Evolutionary conservation across 1,140 invertebrate genomes (phyloP), one percentile per base, ranked within the genome.

Genomic region (Drosophila setifemur): DNA sequence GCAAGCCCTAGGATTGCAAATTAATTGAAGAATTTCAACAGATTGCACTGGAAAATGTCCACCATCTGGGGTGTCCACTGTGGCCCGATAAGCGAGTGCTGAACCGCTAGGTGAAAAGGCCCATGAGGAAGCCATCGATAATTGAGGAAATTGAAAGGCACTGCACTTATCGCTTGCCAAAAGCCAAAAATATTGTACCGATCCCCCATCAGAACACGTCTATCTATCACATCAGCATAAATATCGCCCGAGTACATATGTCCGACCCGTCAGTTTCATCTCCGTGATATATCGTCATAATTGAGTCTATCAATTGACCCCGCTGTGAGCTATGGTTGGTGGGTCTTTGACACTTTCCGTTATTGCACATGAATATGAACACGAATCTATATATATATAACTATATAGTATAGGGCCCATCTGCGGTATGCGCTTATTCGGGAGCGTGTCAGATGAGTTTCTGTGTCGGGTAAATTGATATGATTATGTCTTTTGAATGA

Each of bases 291-390:
- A 68, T 86, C 66, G 71, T 35, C 67, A 81, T 86, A 86, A 86
- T 86, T 86, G 81, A 86, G 72, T 86, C 81, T 86, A 86, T 85
- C 81, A 86, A 86, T 86, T 86, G 81, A 86, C 81, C 81, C 82
- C 81, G 43, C 72, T 61, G 74, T 78, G 73, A 70, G 79, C 79
- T 76, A 60, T 81, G 71, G 48, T 73, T 81, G 75, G 75, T 86
- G 81, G 81, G 81, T 86, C 81, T 86, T 86, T 86, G 81, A 86
- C 81, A 86, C 82, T 73, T 58, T 64, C 47, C 52, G 52, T 72
- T 67, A 47, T 55, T 69, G 66, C 52, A 50, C 50, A 60, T 67
- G 58, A 57, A 33, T 58, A 64, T 47, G 57, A 52, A 39, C 55
- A 39, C 54, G 57, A 53, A 47, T 47, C 49, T 58, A 49, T 49